Conservation (phyloP, 2,888 invertebrate genomes). For the Anarsia innoxiella region DNA sequence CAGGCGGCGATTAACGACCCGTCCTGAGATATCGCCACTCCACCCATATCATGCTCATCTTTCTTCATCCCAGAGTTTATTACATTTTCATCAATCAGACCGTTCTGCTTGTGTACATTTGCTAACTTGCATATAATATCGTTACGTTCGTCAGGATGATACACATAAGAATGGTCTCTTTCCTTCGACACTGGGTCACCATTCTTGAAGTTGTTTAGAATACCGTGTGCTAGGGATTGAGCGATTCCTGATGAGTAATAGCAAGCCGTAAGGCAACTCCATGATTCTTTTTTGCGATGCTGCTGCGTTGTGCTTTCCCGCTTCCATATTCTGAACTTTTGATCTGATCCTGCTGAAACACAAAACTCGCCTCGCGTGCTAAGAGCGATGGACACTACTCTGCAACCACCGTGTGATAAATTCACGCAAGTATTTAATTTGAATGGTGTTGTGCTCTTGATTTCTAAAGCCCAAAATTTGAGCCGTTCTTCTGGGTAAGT, state of each 20-base stretch:
- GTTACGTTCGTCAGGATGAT: constrained; percentile 22
- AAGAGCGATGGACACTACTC: constrained; percentile 49
- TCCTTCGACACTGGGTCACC: constrained; percentile 23
- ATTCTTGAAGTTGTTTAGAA: constrained; percentile 48
- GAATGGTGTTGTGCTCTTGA: constrained; percentile 39
- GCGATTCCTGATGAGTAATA: constrained; percentile 61
- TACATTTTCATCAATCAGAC: constrained; percentile 23
- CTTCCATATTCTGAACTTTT: constrained; percentile 63
- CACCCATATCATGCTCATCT: constrained; percentile 51
- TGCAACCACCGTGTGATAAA: constrained; percentile 60
- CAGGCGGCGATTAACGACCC: constrained; percentile 69
- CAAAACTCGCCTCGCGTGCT: constrained; percentile 53
- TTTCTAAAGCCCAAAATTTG: constrained; percentile 51
- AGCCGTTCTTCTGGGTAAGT: constrained; percentile 60
- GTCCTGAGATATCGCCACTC: constrained; percentile 62
- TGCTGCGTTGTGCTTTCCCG: constrained; percentile 32
- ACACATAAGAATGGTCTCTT: constrained; percentile 37
- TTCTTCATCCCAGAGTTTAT: constrained; percentile 26
- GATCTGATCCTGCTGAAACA: constrained; percentile 60
- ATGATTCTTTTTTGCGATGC: constrained; percentile 29
- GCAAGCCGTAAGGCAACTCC: constrained; percentile 60
- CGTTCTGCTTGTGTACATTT: constrained; percentile 49
- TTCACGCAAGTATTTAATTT: constrained; percentile 58
- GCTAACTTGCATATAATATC: constrained; percentile 48
- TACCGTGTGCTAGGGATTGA: constrained; percentile 43